Base-by-base conservation (phyloP, 2,888 invertebrate genomes). In the Eretmocerus hayati region DNA sequence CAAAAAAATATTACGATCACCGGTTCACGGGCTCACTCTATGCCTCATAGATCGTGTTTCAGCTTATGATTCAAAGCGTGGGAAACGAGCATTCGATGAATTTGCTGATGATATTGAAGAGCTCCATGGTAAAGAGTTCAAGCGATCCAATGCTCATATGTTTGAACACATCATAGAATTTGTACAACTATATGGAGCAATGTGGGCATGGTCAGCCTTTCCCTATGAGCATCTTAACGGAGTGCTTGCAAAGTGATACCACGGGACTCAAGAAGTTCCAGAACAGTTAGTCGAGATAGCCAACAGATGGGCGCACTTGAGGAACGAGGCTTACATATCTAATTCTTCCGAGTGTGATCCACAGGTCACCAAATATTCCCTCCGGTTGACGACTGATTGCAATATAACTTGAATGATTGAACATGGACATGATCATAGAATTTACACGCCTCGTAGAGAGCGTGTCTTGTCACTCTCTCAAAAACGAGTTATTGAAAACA, bases 131-230 rank as follows among this genome's bases (percentile, higher is more conserved):
- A 16, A 20, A 16, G 26, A 36, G 22, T 47, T 41, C 30, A 44
- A 39, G 42, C 41, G 32, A 31, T 54, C 44, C 30, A 54, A 54
- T 31, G 46, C 46, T 11, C 54, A 54, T 38, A 40, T 48, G n/a
- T 37, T 54, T 19, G 19, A 46, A 16, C 52, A 54, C 31, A 44
- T 54, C 9, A 44, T 52, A n/a, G 16, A 21, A 11, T 38, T 36
- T 44, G 46, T 54, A 18, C 23, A 41, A 42, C 20, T 32, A 11
- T 52, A 43, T 15, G 47, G 49, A 5, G 39, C 44, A 13, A 20
- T 46, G 9, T 54, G 49, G 54, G 54, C 44, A 13, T 46, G 39
- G 35, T 47, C 49, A 13, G 38, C 48, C n/a, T 49, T 54, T 44
- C 39, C 49, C 6, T 54, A 40, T 15, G 53, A 53, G 31, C 19